Conservation (phyloP, 2,888 invertebrate genomes). For the Epirrita christyi region DNA sequence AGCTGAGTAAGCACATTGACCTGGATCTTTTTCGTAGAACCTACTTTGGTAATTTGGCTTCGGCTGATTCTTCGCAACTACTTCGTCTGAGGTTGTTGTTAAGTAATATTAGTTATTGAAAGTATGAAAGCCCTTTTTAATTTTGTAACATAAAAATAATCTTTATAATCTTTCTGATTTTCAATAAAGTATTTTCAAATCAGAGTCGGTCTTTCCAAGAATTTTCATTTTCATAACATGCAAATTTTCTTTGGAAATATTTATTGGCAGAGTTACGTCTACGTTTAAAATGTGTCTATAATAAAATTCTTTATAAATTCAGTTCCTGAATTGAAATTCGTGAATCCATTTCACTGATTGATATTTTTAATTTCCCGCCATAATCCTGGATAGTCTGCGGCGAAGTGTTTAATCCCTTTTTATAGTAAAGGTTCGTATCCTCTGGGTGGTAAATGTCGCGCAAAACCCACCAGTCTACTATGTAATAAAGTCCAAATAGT, state of each 20-base stretch:
- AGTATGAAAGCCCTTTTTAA: no score
- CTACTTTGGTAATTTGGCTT: constrained; percentile 11
- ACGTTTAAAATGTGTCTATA: background rate
- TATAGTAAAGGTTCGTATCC: constrained; percentile 40
- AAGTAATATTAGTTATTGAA: background rate
- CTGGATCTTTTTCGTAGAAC: constrained; percentile 4
- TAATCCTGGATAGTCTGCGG: constrained; percentile 39
- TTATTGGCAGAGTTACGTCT: no score
- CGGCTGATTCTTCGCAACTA: background rate
- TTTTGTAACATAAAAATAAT: no score
- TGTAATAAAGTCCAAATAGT: no score
- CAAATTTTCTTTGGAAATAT: no score
- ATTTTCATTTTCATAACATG: no score
- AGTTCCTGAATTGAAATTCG: constrained; percentile 21
- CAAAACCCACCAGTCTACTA: no score
- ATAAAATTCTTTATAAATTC: background rate
- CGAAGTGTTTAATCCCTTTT: constrained; percentile 43
- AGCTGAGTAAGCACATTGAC: constrained; percentile 14
- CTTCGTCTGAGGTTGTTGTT: background rate
- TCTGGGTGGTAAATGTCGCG: constrained; percentile 2
- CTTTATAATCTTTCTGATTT: no score
- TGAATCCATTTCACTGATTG: constrained; percentile 21
- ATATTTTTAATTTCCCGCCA: constrained; percentile 31
- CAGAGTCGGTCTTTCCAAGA: no score
- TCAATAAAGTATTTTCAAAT: no score